Conservation (phyloP, 2,113 vertebrate genomes). For the Chelonoidis abingdonii region DNA sequence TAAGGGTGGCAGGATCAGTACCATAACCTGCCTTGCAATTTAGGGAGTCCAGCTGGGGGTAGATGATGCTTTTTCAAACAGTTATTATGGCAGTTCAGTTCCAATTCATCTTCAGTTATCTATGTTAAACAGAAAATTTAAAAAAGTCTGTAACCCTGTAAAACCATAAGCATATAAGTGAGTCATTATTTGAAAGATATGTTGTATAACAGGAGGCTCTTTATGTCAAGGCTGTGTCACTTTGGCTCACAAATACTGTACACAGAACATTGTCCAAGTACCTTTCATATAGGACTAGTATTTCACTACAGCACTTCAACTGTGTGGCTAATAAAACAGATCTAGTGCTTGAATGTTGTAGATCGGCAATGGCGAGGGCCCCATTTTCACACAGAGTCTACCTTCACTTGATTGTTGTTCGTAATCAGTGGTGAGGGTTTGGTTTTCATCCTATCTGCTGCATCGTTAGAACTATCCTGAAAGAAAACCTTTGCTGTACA, state of each 20-base stretch:
- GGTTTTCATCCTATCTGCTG: constrained; percentile 87
- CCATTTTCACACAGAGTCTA: constrained; percentile 89
- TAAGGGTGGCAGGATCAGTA: background rate
- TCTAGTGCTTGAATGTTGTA: constrained; percentile 21
- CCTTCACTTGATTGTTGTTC: constrained; percentile 92
- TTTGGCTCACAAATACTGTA: constrained; percentile 48
- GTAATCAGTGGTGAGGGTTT: constrained; percentile 91
- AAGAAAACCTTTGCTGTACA: constrained; percentile 90
- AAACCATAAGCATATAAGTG: background rate
- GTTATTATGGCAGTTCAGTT: background rate
- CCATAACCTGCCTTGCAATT: background rate
- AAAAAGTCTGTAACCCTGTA: constrained; percentile 13
- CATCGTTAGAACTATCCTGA: constrained; percentile 91
- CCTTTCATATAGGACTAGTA: constrained; percentile 23
- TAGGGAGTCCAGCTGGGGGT: background rate
- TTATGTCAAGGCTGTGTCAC: constrained; percentile 1
- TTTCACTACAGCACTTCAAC: constrained; percentile 35
- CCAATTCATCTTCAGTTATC: background rate
- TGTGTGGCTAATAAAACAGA: constrained; percentile 2
- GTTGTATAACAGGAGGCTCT: background rate
- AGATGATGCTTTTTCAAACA: background rate
- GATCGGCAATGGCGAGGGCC: background rate
- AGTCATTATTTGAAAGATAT: background rate
- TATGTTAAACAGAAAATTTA: background rate
- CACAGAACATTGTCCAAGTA: constrained; percentile 47